Evolutionary conservation across 2,113 vertebrate genomes (phyloP), one percentile per base, ranked within the genome.

Genomic region (Phaethornis superciliosus): DNA sequence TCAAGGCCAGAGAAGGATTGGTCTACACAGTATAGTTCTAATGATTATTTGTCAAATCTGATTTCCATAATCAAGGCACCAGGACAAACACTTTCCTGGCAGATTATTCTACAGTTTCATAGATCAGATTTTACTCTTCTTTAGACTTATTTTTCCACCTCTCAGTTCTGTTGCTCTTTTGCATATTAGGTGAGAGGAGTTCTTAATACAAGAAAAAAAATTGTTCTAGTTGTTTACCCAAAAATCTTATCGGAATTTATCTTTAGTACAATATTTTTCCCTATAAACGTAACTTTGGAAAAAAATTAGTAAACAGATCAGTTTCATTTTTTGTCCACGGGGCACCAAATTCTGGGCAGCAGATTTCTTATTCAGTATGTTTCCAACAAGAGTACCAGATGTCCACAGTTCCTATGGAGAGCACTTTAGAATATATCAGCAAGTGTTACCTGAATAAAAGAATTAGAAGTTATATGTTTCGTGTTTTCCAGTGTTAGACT

Each of bases 1-100:
- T 0, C 32, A 81, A 40, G 54, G 77, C 24, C 71, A 75, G 52
- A 77, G 47, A 44, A 67, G 3, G 32, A 81, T 54, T 78, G 81
- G 90, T 79, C 40, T 72, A 65, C 49, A 58, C 12, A 52, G 17
- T 8, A 7, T 7, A 32, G 42, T 88, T 90, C n/a, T 68, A 92
- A 89, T 3, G 74, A 79, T 49, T 87, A 46, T 79, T 95, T 93
- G 77, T 93, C 93, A 90, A 69, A 82, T 76, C 10, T 85, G 5
- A 62, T 91, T 93, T 86, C 30, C 49, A 22, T 72, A 78, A 55
- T 14, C 15, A 37, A 92, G 3, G 5, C 75, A 75, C 4, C 8
- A 47, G 33, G 15, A 70, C n/a, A 85, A 74, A 64, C 4, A 18
- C 64, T 89, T 86, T 84, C n/a, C 44, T 67, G 47, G 28, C 26